phyloP scores from a whole-genome alignment of 2,113 vertebrate genomes.

The Elaphurus davidianus region DNA sequence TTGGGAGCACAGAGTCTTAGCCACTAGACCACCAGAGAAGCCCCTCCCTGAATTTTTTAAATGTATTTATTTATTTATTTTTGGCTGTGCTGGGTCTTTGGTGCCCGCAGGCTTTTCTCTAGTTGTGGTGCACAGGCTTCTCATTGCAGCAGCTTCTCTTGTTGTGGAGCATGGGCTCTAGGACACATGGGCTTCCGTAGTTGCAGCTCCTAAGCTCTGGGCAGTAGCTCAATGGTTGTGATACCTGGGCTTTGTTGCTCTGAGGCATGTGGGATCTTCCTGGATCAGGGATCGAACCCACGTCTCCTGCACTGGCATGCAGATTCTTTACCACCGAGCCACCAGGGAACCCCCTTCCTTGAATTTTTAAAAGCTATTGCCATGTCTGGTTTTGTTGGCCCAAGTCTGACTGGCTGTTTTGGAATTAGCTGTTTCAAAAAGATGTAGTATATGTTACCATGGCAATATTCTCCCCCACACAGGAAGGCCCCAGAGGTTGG shows the following conservation, averaged over 20 bases:
- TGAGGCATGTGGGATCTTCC: background rate
- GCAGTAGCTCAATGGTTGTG: background rate
- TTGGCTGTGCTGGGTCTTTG: background rate
- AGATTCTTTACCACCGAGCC: background rate
- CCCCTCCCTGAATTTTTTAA: background rate
- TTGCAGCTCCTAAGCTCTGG: background rate
- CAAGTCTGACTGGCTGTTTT: background rate
- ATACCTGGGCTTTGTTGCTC: background rate
- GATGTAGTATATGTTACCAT: constrained; percentile 40
- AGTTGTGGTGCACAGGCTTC: background rate
- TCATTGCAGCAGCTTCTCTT: background rate
- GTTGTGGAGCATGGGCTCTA: background rate
- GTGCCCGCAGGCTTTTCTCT: background rate
- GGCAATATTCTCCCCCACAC: constrained; percentile 16
- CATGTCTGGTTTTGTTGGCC: background rate
- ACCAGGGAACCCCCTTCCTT: background rate
- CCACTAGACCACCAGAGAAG: background rate
- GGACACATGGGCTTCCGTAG: background rate
- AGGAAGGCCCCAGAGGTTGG: constrained; percentile 18
- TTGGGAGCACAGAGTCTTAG: background rate
- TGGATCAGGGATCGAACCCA: background rate
- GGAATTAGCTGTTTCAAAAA: constrained; percentile 1
- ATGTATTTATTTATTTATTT: background rate
- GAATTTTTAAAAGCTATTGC: background rate
- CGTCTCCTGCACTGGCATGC: background rate